Base-by-base conservation (phyloP, 2,113 vertebrate genomes). In the Equus quagga region DNA sequence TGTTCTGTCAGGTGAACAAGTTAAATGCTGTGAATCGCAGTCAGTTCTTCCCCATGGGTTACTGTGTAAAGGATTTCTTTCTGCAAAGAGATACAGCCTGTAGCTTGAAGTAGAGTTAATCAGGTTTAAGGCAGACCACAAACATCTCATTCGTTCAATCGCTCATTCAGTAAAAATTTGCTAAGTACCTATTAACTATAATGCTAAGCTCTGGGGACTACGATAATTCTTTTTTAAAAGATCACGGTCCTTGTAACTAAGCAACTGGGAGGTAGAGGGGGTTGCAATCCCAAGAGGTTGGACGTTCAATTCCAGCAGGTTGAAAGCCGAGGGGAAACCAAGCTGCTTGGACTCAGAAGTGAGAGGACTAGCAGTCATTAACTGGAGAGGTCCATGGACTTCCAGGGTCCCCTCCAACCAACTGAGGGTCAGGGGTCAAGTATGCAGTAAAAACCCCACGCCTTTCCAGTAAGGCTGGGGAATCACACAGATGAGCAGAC, bases 401-500 rank as follows among this genome's bases (percentile, higher is more conserved):
- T 84, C 41, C 75, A 84, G 58, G 17, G 67, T 28, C 87, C 73
- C n/a, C 36, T 2, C 41, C 17, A 62, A 23, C n/a, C 33, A 26
- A n/a, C 28, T 78, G 44, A 92, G 24, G 33, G 31, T 92, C 78
- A 90, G 36, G n/a, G 60, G 19, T 58, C 14, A 96, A 92, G 2
- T 46, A 82, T 9, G 65, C 60, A 80, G n/a, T 92, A 51, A 92
- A 97, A 93, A 92, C 60, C 15, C 82, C 94, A 90, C 84, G 24
- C 33, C 44, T 96, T 97, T 91, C 88, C 80, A 96, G 75, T 41
- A 92, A 92, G 24, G 64, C 31, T 69, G 80, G 56, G 51, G 62
- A 97, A 69, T 80, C 60, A 44, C 76, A 80, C 28, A 49, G 91
- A 89, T 75, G 31, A 58, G 33, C 1, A 0, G 15, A 54, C 51